Evolutionary conservation across 2,888 invertebrate species (phyloP), one percentile per base, ranked within the genome.

Genomic region (Torymus texanus): DNA sequence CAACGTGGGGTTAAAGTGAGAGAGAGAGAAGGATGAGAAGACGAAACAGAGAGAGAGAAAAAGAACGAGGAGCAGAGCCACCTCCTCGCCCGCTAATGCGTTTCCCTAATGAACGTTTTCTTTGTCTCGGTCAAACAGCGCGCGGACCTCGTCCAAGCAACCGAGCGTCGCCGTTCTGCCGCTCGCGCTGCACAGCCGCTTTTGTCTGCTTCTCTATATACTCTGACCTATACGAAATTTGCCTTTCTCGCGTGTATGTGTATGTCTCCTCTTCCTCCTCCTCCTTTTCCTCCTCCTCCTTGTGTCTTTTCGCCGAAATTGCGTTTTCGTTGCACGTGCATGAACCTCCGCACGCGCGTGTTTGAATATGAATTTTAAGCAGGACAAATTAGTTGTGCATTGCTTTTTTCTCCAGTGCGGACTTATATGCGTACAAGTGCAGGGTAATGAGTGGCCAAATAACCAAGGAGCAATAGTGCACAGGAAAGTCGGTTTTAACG

Each of bases 61-160:
- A 81, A 80, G 74, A 81, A 83, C 82, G 81, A 83, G 41, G 41
- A 41, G 41, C 41, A 41, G 41, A 85, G 63, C 83, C 83, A 84
- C 84, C 84, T 85, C 76, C 82, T 85, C 85, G 85, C 86, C 85
- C 85, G 85, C 86, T 88, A 88, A 88, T 88, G 87, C 86, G 85
- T 88, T 88, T 87, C 85, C 87, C 86, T 88, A 88, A 88, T 87
- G 88, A 88, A 87, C 85, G 86, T 85, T 88, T 88, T 88, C 88
- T 88, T 88, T 88, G 88, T 87, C 87, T 86, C 83, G 85, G 82
- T 83, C 87, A 87, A 88, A 88, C 87, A 87, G 84, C 85, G 82
- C 81, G 82, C 18, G 81, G 84, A 82, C 84, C 85, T 77, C 83
- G 83, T 83, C 82, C 84, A 83, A 82, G 82, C 29, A 24, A 21